Evolutionary conservation across 1,140 invertebrate genomes (phyloP), one percentile per base, ranked within the genome.

Genomic region (Campoletis sonorensis): DNA sequence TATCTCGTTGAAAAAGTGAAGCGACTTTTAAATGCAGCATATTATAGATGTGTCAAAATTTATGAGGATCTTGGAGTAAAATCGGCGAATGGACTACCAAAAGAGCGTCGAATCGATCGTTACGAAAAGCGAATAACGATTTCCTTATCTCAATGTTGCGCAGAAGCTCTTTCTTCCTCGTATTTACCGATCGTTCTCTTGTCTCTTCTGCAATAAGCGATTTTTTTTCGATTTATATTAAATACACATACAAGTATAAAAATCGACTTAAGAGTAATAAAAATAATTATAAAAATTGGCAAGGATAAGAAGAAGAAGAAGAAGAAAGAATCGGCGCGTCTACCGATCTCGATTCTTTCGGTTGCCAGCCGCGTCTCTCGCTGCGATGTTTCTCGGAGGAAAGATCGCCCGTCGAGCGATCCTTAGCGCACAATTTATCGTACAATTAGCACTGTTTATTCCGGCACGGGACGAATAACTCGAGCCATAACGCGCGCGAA

Each of bases 391-490:
- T 27, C 26, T 26, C 70, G 13, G 27, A 68, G 40, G 70, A 45
- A 21, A 58, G 58, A 73, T 58, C 68, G 45, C 80, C 45, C 80
- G 67, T 70, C 45, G 64, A 26, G 67, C 16, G 75, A 76, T 81
- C 79, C 80, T 86, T 84, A 73, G 61, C 33, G 80, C 67, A 84
- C 83, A 84, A 86, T 87, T 87, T 87, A 87, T 87, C 82, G 85
- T 81, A 83, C 86, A 85, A 87, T 87, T 87, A 87, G 82, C 80
- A 82, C 80, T 82, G 70, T 82, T 84, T 85, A 85, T 82, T 80
- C 77, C 80, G 26, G 67, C 79, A 79, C 73, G 75, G 54, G 72
- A 80, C 70, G 70, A 83, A 83, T 80, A 83, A 83, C 73, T 80
- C 45, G 70, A 70, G 83, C 79, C 81, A 81, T 86, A 84, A 86